phyloP scores from a whole-genome alignment of 2,888 invertebrate species.

The Lasioglossum figueresi region DNA sequence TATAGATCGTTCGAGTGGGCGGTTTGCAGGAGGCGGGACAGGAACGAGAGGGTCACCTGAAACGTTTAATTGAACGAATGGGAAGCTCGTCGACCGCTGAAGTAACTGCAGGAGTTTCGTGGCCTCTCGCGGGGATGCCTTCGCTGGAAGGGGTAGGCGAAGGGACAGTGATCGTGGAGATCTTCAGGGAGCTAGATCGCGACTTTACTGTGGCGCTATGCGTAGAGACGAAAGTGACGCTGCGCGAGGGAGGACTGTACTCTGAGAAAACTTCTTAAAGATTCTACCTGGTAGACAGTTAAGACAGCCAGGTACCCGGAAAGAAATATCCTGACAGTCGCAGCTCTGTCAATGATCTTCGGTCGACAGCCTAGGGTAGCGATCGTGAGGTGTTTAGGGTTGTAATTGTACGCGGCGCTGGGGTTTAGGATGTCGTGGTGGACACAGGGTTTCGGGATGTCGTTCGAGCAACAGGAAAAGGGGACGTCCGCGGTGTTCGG shows the following conservation, averaged over 20 bases:
- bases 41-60: constrained; percentile 61
- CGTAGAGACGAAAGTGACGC: too few species aligned
- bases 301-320: constrained; percentile 54
- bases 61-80: background rate
- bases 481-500: constrained; percentile 84
- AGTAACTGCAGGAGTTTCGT: background rate
- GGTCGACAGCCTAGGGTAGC: constrained; percentile 58
- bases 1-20: constrained; percentile 58
- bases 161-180: too few species aligned
- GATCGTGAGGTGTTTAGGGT: constrained; percentile 80
- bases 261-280: background rate
- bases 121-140: too few species aligned
- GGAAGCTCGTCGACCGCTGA: background rate
- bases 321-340: constrained; percentile 47
- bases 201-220: too few species aligned
- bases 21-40: constrained; percentile 70
- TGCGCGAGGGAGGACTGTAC: too few species aligned
- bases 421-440: constrained; percentile 86
- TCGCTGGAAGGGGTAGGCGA: too few species aligned
- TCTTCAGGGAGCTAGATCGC: too few species aligned
- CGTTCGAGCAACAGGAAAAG: constrained; percentile 87
- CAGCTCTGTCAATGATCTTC: constrained; percentile 45
- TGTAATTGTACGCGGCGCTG: constrained; percentile 86
- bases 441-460: constrained; percentile 86
- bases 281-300: constrained; percentile 66